Percentiles rank a stretch among this genome's conserved stretches.
Evolutionary conservation across 2,113 vertebrate species (phyloP).

Genomic region (Podocnemis expansa): DNA sequence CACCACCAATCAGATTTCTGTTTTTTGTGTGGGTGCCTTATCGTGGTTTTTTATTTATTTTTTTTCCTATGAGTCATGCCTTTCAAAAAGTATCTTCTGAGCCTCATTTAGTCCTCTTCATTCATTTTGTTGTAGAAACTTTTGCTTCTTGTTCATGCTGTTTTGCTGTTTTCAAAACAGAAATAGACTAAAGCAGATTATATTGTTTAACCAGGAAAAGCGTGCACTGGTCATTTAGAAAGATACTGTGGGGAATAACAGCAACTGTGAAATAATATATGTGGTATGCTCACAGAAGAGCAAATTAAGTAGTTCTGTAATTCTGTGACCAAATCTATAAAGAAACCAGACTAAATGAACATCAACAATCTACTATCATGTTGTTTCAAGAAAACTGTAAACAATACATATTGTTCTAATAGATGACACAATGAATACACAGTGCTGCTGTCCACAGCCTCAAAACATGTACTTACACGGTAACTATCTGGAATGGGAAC

Average conservation of each 20-base stretch:
- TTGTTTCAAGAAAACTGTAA: background rate
- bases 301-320: background rate
- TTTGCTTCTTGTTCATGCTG: background rate
- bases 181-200: background rate
- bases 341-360: background rate
- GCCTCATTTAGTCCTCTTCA: background rate
- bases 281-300: background rate
- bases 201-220: background rate
- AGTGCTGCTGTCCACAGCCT: background rate
- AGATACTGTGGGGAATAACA: background rate
- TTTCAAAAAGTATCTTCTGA: background rate
- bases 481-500: fast-evolving
- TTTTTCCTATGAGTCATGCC: background rate
- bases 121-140: background rate
- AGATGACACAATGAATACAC: background rate
- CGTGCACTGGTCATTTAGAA: background rate
- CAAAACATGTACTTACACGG: fast-evolving
- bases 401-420: background rate
- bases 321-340: background rate
- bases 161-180: background rate
- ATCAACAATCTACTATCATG: no score
- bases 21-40: background rate
- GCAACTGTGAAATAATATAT: background rate
- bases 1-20: background rate
- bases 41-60: background rate